Evolutionary conservation across 2,113 vertebrate species (phyloP), one percentile per base, ranked within the genome.

Genomic region (Myotis lucifugus): DNA sequence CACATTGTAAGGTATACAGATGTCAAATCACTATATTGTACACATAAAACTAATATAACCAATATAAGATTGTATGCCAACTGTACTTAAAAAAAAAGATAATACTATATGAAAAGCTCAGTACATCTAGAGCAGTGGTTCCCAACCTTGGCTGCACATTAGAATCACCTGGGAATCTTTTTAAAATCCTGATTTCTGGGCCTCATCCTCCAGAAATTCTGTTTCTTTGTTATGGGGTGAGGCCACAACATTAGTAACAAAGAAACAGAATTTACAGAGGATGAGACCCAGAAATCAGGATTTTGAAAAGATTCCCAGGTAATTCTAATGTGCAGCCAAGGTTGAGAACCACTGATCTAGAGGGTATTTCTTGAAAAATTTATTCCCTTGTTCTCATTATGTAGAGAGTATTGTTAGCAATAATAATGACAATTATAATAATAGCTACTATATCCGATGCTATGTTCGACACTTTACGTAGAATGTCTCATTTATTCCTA

Each of bases 361-460:
- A 85, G 92, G n/a, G 4, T 64, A 73, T 78, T 82, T 29, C 48
- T 27, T 90, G 66, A 81, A 91, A 73, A 81, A 69, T 85, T 76
- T 66, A 78, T 64, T 81, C 27, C 14, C 18, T 70, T 94, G 50
- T 93, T 93, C n/a, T 90, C 50, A 70, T 50, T 70, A 37, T 13
- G n/a, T 27, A 70, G 8, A 56, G 46, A 76, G 32, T 13, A 40
- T 12, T 59, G 72, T 3, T 27, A 52, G 25, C 34, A 93, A 48
- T 84, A 52, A 56, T 14, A 34, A 34, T 73, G 69, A 54, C 56
- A 84, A 89, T 74, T 50, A 42, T 79, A 48, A 23, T 46, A 74
- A 37, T 46, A 54, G 40, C 42, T 42, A 27, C 73, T 40, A 9
- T 86, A 25, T 69, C n/a, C 72, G 74, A 42, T 59, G 23, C 48